phyloP scores from a whole-genome alignment of 2,888 invertebrate genomes.

The Copidosoma aretas region DNA sequence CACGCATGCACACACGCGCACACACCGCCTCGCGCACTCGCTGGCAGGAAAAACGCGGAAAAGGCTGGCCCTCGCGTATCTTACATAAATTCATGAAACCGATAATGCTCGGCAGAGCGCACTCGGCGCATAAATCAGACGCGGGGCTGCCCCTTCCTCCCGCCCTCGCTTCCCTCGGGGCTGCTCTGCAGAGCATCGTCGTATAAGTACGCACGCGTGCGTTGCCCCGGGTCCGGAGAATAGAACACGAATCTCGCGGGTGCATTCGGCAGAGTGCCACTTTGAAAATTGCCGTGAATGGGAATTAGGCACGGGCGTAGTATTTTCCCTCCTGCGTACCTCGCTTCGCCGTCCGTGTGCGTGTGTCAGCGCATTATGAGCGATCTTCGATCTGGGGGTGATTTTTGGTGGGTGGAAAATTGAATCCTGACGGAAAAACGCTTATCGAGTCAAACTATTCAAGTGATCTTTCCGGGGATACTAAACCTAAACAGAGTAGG shows the following conservation, averaged over 20 bases:
- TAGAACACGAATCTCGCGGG: slow-evolving; percentile 31
- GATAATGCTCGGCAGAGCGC: slow-evolving; percentile 38
- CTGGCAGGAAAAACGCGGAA: background rate
- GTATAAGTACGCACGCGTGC: background rate
- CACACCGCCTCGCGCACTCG: too few species aligned
- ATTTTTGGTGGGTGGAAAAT: too few species aligned
- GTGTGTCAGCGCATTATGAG: too few species aligned
- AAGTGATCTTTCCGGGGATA: too few species aligned
- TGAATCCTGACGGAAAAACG: too few species aligned
- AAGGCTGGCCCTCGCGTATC: slow-evolving; percentile 22
- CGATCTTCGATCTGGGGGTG: too few species aligned
- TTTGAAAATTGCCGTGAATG: slow-evolving; percentile 36
- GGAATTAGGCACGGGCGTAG: slow-evolving; percentile 22
- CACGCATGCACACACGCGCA: background rate
- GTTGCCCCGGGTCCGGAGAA: background rate
- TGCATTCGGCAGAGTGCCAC: slow-evolving; percentile 34
- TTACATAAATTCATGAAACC: slow-evolving; percentile 42
- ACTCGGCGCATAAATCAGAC: slow-evolving; percentile 37
- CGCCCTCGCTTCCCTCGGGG: too few species aligned
- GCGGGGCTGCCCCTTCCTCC: too few species aligned
- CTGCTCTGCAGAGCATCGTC: too few species aligned
- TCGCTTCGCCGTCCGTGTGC: too few species aligned
- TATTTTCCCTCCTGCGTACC: background rate
- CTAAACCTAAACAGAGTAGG: too few species aligned
- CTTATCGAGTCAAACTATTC: too few species aligned